Evolutionary conservation across 2,888 invertebrate species (phyloP).

Genomic region (Pachliopta kotzebuea): DNA sequence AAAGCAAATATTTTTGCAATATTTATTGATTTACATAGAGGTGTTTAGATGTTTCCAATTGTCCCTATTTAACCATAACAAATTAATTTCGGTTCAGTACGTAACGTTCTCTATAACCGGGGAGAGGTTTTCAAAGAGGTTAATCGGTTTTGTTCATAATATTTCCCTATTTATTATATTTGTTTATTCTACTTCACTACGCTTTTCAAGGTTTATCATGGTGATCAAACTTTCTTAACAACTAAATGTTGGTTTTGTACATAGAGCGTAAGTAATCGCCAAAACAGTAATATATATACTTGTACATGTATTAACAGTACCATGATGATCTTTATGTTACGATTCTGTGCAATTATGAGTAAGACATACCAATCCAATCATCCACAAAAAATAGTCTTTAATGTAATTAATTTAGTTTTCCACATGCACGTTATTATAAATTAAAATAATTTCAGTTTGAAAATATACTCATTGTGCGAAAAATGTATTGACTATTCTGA

Average conservation of each 20-base stretch:
- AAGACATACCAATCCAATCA: no score
- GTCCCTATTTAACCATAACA: constrained; percentile 21
- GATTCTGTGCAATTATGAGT: no score
- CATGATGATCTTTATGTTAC: no score
- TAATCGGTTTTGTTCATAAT: not conserved
- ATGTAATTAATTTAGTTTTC: no score
- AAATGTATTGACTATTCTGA: no score
- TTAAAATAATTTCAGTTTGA: no score
- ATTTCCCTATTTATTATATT: not conserved
- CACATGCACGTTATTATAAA: no score
- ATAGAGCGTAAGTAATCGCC: not conserved
- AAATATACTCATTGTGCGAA: no score
- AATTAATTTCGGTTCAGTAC: constrained; percentile 10
- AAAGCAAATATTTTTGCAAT: not conserved
- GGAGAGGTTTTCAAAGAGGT: constrained; percentile 3
- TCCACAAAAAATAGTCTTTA: no score
- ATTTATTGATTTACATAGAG: not conserved
- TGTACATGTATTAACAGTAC: no score
- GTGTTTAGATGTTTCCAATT: not conserved
- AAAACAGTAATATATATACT: no score
- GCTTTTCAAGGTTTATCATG: not conserved
- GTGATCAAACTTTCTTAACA: not conserved
- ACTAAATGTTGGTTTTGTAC: not conserved
- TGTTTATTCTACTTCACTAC: not conserved
- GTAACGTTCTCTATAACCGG: constrained; percentile 8